phyloP scores from a whole-genome alignment of 2,888 invertebrate genomes.

The Machimus atricapillus region DNA sequence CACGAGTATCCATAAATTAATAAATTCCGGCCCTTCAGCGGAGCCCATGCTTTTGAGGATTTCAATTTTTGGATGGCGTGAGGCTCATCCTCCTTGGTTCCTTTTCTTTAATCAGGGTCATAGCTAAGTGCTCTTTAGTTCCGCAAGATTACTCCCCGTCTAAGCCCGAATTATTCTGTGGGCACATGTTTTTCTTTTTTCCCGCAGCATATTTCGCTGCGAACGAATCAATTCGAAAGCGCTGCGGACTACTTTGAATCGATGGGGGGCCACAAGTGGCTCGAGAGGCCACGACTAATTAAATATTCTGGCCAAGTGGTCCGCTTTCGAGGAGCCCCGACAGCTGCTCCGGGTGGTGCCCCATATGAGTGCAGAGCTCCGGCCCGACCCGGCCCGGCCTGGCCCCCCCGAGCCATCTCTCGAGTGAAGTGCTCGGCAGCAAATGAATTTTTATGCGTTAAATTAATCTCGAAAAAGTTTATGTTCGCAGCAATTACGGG shows the following conservation, averaged over 20 bases:
- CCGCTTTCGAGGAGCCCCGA: background rate
- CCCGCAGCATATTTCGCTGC: background rate
- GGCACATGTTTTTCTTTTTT: background rate
- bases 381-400: background rate
- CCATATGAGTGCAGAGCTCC: background rate
- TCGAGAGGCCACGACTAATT: background rate
- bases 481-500: background rate
- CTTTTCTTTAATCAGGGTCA: background rate
- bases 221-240: background rate
- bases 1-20: background rate
- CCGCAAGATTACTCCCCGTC: background rate
- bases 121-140: background rate
- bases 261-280: background rate
- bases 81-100: background rate
- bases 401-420: background rate
- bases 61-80: background rate
- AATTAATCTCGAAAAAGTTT: background rate
- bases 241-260: background rate
- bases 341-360: background rate
- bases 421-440: background rate
- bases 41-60: background rate
- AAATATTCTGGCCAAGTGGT: background rate
- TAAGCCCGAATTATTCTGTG: background rate
- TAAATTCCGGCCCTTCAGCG: background rate
- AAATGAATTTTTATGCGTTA: background rate